A percentile compares a stretch with the other conserved stretches of the same genome.
Conservation (phyloP, 2,888 invertebrate genomes). For the Carcina quercana region DNA sequence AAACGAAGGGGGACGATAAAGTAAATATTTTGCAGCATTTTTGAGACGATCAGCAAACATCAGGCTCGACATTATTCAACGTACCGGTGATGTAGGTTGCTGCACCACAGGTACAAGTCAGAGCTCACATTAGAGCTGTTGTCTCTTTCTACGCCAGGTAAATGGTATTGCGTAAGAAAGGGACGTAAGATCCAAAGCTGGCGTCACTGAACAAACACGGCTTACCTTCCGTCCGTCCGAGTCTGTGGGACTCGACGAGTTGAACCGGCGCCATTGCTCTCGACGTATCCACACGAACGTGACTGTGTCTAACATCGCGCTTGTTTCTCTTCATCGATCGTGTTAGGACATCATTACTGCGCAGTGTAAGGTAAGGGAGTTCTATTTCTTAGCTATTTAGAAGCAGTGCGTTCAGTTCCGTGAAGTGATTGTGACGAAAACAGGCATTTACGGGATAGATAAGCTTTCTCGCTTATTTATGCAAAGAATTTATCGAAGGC, state of each 20-base stretch:
- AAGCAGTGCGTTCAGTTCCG: conserved; percentile 49
- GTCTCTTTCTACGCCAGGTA: conserved; percentile 29
- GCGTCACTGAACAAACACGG: conserved; percentile 69
- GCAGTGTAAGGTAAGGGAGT: conserved; percentile 68
- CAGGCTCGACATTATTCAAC: conserved; percentile 60
- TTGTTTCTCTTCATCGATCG: conserved; percentile 65
- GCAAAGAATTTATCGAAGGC: conserved; percentile 71
- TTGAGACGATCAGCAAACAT: conserved; percentile 47
- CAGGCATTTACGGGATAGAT: conserved; percentile 31
- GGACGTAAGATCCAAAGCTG: conserved; percentile 37
- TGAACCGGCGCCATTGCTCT: conserved; percentile 65
- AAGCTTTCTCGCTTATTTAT: conserved; percentile 70
- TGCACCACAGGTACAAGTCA: conserved; percentile 57
- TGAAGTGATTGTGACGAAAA: conserved; percentile 46
- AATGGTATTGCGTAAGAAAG: conserved; percentile 22
- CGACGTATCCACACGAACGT: conserved; percentile 65
- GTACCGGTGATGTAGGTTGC: conserved; percentile 66
- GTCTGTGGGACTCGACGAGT: conserved; percentile 57
- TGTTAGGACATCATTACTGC: conserved; percentile 64
- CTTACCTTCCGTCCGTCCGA: conserved; percentile 66
- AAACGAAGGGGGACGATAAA: conserved; percentile 10
- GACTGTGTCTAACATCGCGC: conserved; percentile 63
- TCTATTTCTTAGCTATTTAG: conserved; percentile 49
- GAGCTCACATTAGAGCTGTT: conserved; percentile 21
- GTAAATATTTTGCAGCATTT: conserved; percentile 47